phyloP scores from a whole-genome alignment of 2,113 vertebrate genomes.

The Chionis minor region DNA sequence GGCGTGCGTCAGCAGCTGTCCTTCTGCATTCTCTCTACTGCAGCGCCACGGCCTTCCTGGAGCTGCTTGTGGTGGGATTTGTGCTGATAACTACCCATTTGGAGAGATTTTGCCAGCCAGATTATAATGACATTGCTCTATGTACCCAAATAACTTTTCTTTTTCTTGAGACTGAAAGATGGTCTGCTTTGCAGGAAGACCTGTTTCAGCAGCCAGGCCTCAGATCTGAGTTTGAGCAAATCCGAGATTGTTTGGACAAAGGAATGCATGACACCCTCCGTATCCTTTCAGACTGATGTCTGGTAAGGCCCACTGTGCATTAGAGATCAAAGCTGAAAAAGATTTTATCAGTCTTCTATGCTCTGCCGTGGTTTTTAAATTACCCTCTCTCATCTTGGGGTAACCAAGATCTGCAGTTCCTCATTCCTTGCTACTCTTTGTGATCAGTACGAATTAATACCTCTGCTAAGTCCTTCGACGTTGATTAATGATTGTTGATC shows the following conservation, averaged over 20 bases:
- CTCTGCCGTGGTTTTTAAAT: background rate
- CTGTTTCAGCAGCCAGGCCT: conserved; percentile 97
- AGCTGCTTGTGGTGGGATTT: background rate
- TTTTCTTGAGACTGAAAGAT: background rate
- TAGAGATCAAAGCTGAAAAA: background rate
- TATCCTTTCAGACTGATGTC: conserved; percentile 81
- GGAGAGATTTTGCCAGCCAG: background rate
- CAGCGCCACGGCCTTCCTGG: background rate
- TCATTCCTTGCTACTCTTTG: rapidly evolving
- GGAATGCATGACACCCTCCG: conserved; percentile 86
- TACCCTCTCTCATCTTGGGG: rapidly evolving
- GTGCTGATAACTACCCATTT: background rate
- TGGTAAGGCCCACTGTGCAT: background rate
- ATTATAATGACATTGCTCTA: background rate
- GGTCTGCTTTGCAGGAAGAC: conserved; percentile 83
- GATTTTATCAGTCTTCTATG: background rate
- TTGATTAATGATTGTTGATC: background rate
- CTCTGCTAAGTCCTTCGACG: rapidly evolving
- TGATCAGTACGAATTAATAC: rapidly evolving
- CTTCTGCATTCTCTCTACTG: background rate
- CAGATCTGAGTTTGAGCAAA: conserved; percentile 88
- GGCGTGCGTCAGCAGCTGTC: background rate
- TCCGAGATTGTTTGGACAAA: conserved; percentile 92
- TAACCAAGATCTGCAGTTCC: background rate
- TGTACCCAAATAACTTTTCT: background rate